phyloP scores from a whole-genome alignment of 2,797 vertebrate species.

The Serranus cabrilla region DNA sequence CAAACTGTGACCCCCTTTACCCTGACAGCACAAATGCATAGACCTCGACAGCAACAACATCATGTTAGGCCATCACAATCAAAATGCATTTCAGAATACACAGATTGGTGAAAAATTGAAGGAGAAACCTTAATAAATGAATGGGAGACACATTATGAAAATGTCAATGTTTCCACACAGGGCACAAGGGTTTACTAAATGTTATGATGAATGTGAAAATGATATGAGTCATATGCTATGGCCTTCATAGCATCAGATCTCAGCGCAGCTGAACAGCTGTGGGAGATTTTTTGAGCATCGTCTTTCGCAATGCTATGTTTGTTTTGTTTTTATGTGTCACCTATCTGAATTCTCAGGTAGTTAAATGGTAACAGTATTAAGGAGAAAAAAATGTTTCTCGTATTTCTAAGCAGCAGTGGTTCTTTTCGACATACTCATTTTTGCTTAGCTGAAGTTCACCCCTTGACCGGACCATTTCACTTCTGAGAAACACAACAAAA shows the following conservation, averaged over 20 bases:
- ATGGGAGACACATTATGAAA: background rate
- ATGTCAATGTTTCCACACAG: background rate
- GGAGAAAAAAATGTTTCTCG: slow-evolving; percentile 5
- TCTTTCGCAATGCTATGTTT: background rate
- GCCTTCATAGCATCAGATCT: background rate
- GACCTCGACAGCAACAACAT: background rate
- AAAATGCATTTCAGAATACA: background rate
- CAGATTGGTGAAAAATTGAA: slow-evolving; percentile 13
- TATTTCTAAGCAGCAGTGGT: slow-evolving; percentile 12
- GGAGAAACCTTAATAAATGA: slow-evolving; percentile 1
- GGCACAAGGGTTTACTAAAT: background rate
- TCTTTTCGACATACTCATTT: slow-evolving; percentile 49
- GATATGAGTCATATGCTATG: background rate
- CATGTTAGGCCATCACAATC: slow-evolving; percentile 2
- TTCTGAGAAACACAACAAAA: slow-evolving; percentile 65
- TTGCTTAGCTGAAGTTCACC: slow-evolving; percentile 49
- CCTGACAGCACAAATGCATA: no score
- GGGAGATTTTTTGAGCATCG: background rate
- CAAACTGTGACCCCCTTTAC: no score
- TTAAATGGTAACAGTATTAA: background rate
- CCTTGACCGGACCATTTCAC: slow-evolving; percentile 58
- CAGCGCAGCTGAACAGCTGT: background rate
- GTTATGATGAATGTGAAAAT: slow-evolving; percentile 10
- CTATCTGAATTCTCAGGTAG: slow-evolving; percentile 18
- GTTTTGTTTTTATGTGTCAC: slow-evolving; percentile 26